Percentiles rank a stretch among this genome's conserved stretches.
Evolutionary conservation across 2,113 vertebrate genomes (phyloP).

Genomic region (Leucopsar rothschildi): DNA sequence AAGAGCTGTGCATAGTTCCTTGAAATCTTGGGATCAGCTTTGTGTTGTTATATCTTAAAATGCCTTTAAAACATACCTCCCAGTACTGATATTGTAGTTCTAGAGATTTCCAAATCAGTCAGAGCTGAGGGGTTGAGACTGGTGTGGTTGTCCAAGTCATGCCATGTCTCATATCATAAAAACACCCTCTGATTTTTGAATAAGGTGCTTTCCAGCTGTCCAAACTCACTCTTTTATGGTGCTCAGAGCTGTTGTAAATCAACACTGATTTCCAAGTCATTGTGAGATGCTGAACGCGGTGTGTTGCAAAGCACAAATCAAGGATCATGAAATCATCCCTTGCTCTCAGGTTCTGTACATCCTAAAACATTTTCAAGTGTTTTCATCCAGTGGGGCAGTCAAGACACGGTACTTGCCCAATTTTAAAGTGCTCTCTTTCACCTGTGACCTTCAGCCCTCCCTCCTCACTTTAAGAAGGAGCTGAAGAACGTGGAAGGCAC

Average conservation of each 20-base stretch:
- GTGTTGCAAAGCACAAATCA: background rate
- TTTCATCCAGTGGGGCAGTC: background rate
- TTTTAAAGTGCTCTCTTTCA: slow-evolving; percentile 20
- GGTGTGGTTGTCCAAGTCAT: background rate
- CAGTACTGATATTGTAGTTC: background rate
- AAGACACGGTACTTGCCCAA: accelerated
- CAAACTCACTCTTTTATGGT: background rate
- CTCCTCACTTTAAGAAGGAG: slow-evolving; percentile 40
- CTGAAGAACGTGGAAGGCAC: slow-evolving; percentile 45
- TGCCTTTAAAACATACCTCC: background rate
- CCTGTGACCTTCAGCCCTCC: slow-evolving; percentile 55
- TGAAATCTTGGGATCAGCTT: background rate
- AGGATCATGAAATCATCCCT: background rate
- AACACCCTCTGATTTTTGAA: background rate
- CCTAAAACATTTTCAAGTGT: background rate
- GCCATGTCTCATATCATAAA: too few relatives aligned
- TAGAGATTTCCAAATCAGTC: background rate
- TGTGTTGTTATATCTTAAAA: background rate
- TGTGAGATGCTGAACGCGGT: background rate
- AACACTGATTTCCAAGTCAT: background rate
- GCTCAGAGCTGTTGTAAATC: background rate
- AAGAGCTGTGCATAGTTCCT: background rate
- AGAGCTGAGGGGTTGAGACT: background rate
- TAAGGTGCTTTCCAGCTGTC: background rate
- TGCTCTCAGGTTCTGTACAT: background rate